Conservation (phyloP, 2,888 invertebrate genomes). For the Agrotis segetum region DNA sequence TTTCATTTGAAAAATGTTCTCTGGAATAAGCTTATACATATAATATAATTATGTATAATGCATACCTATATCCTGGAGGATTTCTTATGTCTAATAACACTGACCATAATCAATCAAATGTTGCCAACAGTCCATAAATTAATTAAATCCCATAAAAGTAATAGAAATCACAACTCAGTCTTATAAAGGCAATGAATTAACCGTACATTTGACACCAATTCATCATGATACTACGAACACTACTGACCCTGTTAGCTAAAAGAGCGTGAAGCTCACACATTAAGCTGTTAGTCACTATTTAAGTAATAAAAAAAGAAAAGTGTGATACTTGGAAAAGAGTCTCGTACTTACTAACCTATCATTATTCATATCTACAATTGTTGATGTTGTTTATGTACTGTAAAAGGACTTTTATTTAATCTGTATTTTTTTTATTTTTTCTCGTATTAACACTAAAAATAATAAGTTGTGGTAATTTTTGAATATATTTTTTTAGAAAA, state of each 20-base stretch:
- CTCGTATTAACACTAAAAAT: too few relatives aligned
- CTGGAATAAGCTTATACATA: too few relatives aligned
- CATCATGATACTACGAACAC: constrained; percentile 13
- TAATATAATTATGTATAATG: too few relatives aligned
- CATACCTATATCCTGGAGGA: too few relatives aligned
- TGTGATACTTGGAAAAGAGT: constrained; percentile 5
- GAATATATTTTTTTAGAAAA: too few relatives aligned
- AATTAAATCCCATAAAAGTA: constrained; percentile 4
- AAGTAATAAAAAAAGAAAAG: constrained; percentile 37
- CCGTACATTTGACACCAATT: constrained; percentile 14
- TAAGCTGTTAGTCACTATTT: constrained; percentile 23
- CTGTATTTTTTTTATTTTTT: too few relatives aligned
- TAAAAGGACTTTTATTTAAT: too few relatives aligned
- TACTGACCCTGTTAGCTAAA: constrained; percentile 45
- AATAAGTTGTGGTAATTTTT: too few relatives aligned
- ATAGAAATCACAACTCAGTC: constrained; percentile 12
- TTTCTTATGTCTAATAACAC: too few relatives aligned
- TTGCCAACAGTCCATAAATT: constrained; percentile 15
- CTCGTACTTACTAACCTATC: background rate
- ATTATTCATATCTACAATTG: too few relatives aligned
- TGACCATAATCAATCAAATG: background rate
- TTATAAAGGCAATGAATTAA: constrained; percentile 4
- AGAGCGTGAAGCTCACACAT: constrained; percentile 46
- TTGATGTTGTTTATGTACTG: too few relatives aligned
- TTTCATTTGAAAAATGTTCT: too few relatives aligned